phyloP scores from a whole-genome alignment of 1,140 invertebrate species.

The Gryon sp. region DNA sequence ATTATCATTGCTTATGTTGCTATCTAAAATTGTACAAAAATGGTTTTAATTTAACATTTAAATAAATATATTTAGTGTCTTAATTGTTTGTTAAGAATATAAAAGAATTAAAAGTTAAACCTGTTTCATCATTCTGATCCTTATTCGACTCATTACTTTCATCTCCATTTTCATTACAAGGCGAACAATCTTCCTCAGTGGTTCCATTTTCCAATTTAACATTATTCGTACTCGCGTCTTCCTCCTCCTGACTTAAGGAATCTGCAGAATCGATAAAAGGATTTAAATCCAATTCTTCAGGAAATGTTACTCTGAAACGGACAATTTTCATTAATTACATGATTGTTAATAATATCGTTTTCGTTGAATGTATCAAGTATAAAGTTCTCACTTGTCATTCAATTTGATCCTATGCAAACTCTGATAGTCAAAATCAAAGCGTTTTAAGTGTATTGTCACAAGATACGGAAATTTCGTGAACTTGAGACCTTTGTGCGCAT shows the following conservation, averaged over 20 bases:
- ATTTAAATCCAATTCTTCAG: constrained; percentile 90
- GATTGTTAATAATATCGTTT: background rate
- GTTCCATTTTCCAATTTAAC: constrained; percentile 86
- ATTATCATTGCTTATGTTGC: constrained; percentile 83
- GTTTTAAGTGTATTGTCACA: constrained; percentile 92
- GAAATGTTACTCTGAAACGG: constrained; percentile 87
- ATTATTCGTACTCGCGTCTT: constrained; percentile 81
- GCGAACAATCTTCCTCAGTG: constrained; percentile 83
- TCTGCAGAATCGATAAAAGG: constrained; percentile 83
- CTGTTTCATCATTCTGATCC: constrained; percentile 79
- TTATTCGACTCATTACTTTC: constrained; percentile 68
- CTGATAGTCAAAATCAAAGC: constrained; percentile 95
- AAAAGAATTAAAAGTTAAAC: constrained; percentile 56
- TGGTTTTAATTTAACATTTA: too few species aligned
- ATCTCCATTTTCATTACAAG: constrained; percentile 73
- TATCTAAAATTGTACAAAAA: constrained; percentile 73
- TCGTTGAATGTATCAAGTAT: background rate
- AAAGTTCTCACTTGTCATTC: constrained; percentile 88
- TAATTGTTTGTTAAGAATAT: too few species aligned
- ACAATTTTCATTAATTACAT: background rate
- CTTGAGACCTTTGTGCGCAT: constrained; percentile 95
- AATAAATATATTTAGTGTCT: too few species aligned
- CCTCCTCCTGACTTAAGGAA: constrained; percentile 75
- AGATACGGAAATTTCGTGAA: constrained; percentile 94
- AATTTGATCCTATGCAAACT: constrained; percentile 93